Percentiles rank a stretch among this genome's conserved stretches.
Conservation (phyloP, 2,797 vertebrate genomes). For the Danio tinwini region DNA sequence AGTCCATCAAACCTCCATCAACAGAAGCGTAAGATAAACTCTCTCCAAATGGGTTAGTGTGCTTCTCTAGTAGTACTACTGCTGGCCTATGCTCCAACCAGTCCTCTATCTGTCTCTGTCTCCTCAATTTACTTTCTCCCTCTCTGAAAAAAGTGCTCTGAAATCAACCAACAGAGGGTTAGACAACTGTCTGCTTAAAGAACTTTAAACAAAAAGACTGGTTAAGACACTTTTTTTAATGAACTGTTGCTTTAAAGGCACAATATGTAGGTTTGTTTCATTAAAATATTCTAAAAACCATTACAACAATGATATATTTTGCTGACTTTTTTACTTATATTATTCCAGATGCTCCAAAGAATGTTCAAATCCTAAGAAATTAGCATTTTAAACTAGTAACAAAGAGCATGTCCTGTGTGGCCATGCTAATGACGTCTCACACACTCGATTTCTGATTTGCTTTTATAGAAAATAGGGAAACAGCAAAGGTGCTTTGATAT, state of each 20-base stretch:
- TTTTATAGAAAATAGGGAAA: too few relatives aligned
- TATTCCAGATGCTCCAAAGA: too few relatives aligned
- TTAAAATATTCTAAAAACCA: too few relatives aligned
- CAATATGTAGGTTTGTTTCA: too few relatives aligned
- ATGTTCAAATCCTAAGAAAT: too few relatives aligned
- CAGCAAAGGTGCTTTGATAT: too few relatives aligned
- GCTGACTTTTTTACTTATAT: too few relatives aligned
- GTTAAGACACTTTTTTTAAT: not conserved
- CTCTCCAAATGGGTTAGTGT: conserved; percentile 10
- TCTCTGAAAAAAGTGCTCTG: conserved; percentile 60
- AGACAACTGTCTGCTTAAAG: conserved; percentile 21
- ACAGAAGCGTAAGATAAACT: not conserved
- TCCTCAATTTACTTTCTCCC: conserved; percentile 58
- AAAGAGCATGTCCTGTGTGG: too few relatives aligned
- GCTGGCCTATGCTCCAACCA: conserved; percentile 58
- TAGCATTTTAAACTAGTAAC: too few relatives aligned
- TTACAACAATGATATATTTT: too few relatives aligned
- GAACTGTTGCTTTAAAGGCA: not conserved
- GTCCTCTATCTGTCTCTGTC: conserved; percentile 62
- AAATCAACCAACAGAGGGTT: conserved; percentile 51
- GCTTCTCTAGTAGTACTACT: conserved; percentile 50
- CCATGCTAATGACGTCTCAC: too few relatives aligned
- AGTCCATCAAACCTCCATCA: conserved; percentile 31
- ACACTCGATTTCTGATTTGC: too few relatives aligned
- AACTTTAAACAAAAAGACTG: not conserved